Conservation (phyloP, 2,797 vertebrate species). For the Caiman crocodilus region DNA sequence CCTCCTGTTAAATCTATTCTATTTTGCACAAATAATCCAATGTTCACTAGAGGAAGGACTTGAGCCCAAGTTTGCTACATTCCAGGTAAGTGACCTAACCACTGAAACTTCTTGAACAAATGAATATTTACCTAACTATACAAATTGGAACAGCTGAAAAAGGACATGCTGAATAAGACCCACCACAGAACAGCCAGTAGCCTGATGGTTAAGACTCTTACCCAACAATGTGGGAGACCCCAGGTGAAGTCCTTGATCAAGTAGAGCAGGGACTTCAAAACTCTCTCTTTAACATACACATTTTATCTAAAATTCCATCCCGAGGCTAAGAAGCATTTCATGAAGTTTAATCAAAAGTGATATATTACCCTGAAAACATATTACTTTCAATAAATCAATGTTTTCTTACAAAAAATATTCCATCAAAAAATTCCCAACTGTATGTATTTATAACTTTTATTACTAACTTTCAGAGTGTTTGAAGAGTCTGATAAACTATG, state of each 20-base stretch:
- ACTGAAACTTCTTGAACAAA: no score
- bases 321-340: no score
- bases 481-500: not conserved
- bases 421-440: not conserved
- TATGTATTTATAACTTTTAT: not conserved
- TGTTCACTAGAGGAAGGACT: not conserved
- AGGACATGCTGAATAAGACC: not conserved
- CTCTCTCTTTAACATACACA: no score
- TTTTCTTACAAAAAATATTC: not conserved
- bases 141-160: not conserved
- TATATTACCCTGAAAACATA: not conserved
- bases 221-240: not conserved
- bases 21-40: not conserved
- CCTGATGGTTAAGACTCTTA: not conserved
- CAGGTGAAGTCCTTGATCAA: not conserved
- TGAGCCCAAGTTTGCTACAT: not conserved
- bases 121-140: not conserved
- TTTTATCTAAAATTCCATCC: no score
- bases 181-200: not conserved
- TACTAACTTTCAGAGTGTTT: not conserved
- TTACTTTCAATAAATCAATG: not conserved
- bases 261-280: not conserved
- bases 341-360: no score
- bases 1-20: not conserved
- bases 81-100: rapidly evolving